Percentiles rank a stretch among this genome's conserved stretches.
Evolutionary conservation across 2,888 invertebrate species (phyloP).

Genomic region (Folsomia manolachei): DNA sequence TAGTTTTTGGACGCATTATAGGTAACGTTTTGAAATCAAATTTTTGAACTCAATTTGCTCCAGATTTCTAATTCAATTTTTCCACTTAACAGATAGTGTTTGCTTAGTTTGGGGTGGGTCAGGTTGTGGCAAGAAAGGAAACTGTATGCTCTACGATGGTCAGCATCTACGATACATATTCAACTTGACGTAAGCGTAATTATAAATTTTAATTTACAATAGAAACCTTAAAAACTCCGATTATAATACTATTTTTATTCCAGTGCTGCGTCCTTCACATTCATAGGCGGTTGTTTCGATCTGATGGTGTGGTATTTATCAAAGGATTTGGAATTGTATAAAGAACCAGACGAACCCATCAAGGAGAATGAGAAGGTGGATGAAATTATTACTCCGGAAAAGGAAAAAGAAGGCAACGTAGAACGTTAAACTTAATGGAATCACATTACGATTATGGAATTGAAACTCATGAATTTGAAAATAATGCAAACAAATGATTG

Average conservation of each 20-base stretch:
- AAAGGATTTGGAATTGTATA: slow-evolving; percentile 55
- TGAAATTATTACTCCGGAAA: slow-evolving; percentile 46
- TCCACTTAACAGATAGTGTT: slow-evolving; percentile 60
- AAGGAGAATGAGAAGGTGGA: neutral
- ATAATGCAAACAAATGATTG: no score
- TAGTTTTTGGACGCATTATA: slow-evolving; percentile 69
- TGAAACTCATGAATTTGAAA: neutral
- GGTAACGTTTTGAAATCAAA: slow-evolving; percentile 54
- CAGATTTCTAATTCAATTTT: slow-evolving; percentile 34
- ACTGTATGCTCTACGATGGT: slow-evolving; percentile 72
- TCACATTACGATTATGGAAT: neutral
- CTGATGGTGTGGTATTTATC: slow-evolving; percentile 56
- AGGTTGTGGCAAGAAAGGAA: slow-evolving; percentile 67
- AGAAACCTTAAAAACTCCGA: no score
- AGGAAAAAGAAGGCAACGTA: slow-evolving; percentile 52
- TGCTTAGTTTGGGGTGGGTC: slow-evolving; percentile 68
- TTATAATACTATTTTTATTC: no score
- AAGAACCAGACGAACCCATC: slow-evolving; percentile 28
- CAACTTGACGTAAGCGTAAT: slow-evolving; percentile 68
- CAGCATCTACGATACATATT: slow-evolving; percentile 63
- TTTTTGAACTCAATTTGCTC: no score
- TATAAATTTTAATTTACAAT: no score
- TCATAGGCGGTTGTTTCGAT: slow-evolving; percentile 56
- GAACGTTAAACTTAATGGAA: neutral
- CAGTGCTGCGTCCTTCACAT: slow-evolving; percentile 55